A percentile compares a stretch with the other conserved stretches of the same genome.
These are phyloP conservation scores for Amphipoea lucens DNA, from an alignment of 2,888 invertebrate genomes.

Conservation along the genomic window DNA sequence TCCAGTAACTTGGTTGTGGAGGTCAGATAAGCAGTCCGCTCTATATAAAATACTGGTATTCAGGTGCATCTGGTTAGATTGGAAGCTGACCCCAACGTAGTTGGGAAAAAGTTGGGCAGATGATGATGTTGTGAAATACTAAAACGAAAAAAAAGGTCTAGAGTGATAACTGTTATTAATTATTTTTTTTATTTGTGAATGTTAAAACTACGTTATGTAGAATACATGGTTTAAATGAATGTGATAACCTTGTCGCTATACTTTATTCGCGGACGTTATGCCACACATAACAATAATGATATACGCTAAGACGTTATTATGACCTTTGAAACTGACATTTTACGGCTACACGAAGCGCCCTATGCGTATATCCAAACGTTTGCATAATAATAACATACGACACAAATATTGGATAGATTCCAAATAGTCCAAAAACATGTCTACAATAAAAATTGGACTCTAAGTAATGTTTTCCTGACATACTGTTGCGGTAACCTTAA, in stretches of 20 bases:
- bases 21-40: too few species aligned
- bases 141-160: not conserved
- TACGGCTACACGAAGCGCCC: constrained; percentile 18
- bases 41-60: too few species aligned
- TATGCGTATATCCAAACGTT: not conserved
- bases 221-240: not conserved
- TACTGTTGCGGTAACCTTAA: not conserved
- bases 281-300: not conserved
- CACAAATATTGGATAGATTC: constrained; percentile 9
- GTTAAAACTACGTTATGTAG: not conserved
- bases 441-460: not conserved
- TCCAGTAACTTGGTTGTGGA: too few species aligned
- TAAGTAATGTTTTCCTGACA: constrained; percentile 8
- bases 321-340: constrained; percentile 49
- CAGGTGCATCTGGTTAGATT: too few species aligned
- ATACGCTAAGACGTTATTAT: constrained; percentile 21
- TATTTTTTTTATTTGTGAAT: not conserved
- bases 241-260: not conserved
- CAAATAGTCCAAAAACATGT: constrained; percentile 12
- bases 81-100: too few species aligned
- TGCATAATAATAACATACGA: constrained; percentile 3
- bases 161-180: not conserved
- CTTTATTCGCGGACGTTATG: not conserved
- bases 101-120: too few species aligned
- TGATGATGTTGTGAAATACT: not conserved